A percentile compares a stretch with the other conserved stretches of the same genome.
Conservation (phyloP, 2,797 vertebrate species). For the Sebastes iracundus region DNA sequence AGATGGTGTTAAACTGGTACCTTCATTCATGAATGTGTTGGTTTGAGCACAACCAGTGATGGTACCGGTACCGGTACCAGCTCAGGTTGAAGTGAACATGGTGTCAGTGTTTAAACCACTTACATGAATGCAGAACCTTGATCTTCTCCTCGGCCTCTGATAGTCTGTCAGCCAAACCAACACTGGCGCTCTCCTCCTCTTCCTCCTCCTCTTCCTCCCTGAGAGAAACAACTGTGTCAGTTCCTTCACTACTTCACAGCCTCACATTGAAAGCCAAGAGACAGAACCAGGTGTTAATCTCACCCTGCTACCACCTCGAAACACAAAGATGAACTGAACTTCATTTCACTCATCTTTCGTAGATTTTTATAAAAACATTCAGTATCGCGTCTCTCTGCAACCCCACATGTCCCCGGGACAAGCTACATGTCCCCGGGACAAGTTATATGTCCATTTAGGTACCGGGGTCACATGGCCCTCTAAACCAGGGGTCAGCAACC, state of each 20-base stretch:
- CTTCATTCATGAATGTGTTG: not conserved
- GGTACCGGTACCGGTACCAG: not conserved
- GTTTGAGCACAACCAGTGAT: not conserved
- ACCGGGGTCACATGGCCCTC: too few relatives aligned
- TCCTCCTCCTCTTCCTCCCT: slow-evolving; percentile 87
- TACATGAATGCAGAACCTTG: slow-evolving; percentile 94
- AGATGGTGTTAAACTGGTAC: not conserved
- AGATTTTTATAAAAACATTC: not conserved
- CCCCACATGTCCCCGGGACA: too few relatives aligned
- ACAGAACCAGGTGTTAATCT: not conserved
- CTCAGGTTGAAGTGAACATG: not conserved
- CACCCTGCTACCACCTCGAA: not conserved
- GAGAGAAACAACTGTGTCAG: slow-evolving; percentile 44
- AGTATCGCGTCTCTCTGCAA: too few relatives aligned
- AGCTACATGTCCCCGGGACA: too few relatives aligned
- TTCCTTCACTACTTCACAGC: slow-evolving; percentile 7
- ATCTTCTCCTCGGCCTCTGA: slow-evolving; percentile 95
- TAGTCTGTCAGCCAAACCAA: slow-evolving; percentile 88
- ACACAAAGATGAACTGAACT: too few relatives aligned
- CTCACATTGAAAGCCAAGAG: not conserved
- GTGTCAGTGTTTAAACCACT: slow-evolving; percentile 57
- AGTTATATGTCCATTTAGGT: too few relatives aligned
- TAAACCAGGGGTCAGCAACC: too few relatives aligned
- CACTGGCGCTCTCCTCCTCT: slow-evolving; percentile 81
- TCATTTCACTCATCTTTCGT: not conserved